These are phyloP conservation scores for Adrianichthys oophorus DNA, from an alignment of 2,797 vertebrate species.

Conservation along the genomic window DNA sequence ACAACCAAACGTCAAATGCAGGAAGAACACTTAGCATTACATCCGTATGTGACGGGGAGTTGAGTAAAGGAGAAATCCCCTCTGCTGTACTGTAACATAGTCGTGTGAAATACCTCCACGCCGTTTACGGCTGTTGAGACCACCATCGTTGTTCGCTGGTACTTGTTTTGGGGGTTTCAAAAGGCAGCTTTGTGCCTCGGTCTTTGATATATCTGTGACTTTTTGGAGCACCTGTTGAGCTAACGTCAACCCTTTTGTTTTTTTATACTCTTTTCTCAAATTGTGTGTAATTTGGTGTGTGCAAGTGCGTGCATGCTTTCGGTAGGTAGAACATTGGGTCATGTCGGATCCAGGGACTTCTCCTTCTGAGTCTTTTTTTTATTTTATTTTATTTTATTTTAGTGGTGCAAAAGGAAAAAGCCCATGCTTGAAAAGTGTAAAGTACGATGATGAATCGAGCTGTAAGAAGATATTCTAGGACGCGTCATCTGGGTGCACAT, in stretches of 20 bases:
- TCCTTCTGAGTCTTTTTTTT: constrained; percentile 10
- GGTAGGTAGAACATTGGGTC: constrained; percentile 17
- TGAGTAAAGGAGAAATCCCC: constrained; percentile 39
- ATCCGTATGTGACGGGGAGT: constrained; percentile 48
- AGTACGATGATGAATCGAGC: constrained; percentile 28
- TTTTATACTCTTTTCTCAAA: constrained; percentile 29
- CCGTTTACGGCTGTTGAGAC: constrained; percentile 43
- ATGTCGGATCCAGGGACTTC: constrained; percentile 13
- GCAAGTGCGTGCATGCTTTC: constrained; percentile 16
- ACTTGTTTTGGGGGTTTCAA: constrained; percentile 48
- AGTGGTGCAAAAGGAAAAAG: constrained; percentile 28
- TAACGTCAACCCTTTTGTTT: constrained; percentile 36
- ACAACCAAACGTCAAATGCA: constrained; percentile 48
- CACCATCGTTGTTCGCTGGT: constrained; percentile 41
- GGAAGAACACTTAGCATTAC: constrained; percentile 40
- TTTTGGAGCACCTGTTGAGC: constrained; percentile 56
- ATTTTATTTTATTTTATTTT: constrained; percentile 38
- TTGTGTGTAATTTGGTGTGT: constrained; percentile 21
- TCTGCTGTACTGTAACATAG: constrained; percentile 63
- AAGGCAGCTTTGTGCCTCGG: constrained; percentile 72
- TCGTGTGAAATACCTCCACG: constrained; percentile 54
- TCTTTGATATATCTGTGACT: constrained; percentile 67
- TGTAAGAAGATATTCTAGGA: constrained; percentile 24
- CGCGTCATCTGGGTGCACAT: constrained; percentile 16
- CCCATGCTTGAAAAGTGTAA: constrained; percentile 51